Evolutionary conservation across 2,797 vertebrate species (phyloP).

Genomic region (Manis javanica): DNA sequence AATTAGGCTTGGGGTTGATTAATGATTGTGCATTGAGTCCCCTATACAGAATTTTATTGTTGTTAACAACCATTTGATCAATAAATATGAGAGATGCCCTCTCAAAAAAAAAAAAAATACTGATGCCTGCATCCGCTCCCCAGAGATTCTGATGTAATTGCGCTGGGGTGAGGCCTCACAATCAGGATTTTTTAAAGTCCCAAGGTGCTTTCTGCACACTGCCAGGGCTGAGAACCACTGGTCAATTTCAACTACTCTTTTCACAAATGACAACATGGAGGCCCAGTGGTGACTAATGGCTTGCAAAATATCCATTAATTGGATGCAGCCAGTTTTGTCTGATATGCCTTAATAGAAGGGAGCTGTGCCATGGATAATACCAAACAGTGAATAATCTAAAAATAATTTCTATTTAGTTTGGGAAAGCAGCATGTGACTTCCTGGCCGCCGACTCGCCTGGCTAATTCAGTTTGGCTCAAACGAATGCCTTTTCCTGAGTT

Average conservation of each 20-base stretch:
- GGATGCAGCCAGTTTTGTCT: constrained; percentile 33
- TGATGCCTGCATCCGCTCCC: no score
- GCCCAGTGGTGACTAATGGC: neutral
- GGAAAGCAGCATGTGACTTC: constrained; percentile 76
- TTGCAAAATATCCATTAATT: constrained; percentile 6
- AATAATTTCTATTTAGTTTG: constrained; percentile 71
- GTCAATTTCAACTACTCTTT: neutral
- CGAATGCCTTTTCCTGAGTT: constrained; percentile 36
- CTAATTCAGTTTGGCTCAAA: constrained; percentile 73
- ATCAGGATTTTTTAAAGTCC: neutral
- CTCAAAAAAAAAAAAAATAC: neutral
- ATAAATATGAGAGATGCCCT: no score
- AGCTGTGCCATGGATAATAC: constrained; percentile 53
- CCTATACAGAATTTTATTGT: no score
- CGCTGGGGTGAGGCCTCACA: neutral
- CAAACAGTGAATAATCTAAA: constrained; percentile 59
- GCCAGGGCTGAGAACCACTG: neutral
- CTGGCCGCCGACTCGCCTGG: constrained; percentile 38
- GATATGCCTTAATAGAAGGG: constrained; percentile 49
- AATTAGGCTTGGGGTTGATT: no score
- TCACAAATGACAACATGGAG: neutral
- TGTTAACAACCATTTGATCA: no score
- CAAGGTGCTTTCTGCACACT: neutral
- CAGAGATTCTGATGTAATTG: neutral
- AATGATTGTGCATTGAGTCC: no score